Evolutionary conservation across 1,140 invertebrate species (phyloP).

Genomic region (Drosophila athabasca): DNA sequence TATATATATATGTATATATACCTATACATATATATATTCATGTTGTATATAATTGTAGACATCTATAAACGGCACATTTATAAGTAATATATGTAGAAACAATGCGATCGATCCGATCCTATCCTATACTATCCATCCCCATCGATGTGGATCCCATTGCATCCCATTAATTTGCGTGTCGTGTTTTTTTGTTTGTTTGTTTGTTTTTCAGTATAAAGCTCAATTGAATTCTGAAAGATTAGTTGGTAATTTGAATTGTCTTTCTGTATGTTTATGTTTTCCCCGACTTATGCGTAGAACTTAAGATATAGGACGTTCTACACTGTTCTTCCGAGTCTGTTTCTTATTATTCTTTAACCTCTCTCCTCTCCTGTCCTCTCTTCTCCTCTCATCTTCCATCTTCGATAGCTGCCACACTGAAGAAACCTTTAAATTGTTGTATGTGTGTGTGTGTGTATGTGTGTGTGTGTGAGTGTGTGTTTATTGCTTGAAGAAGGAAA

Average conservation of each 20-base stretch:
- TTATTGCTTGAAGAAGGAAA: slow-evolving; percentile 38
- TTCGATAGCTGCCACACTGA: slow-evolving; percentile 64
- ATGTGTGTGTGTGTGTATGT: slow-evolving; percentile 24
- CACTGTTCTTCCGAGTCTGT: slow-evolving; percentile 1
- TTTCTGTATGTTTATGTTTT: slow-evolving; percentile 4
- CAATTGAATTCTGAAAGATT: slow-evolving; percentile 77
- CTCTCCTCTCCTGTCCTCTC: neutral
- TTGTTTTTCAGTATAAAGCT: slow-evolving; percentile 65
- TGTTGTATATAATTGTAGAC: slow-evolving; percentile 74
- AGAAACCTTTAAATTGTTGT: slow-evolving; percentile 73
- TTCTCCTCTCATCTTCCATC: slow-evolving; percentile 6
- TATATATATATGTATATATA: slow-evolving; percentile 47
- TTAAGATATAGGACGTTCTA: slow-evolving; percentile 29
- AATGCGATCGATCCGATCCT: slow-evolving; percentile 37
- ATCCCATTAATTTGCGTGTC: slow-evolving; percentile 15
- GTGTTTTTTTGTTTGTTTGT: slow-evolving; percentile 6
- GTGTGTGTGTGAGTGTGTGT: slow-evolving; percentile 7
- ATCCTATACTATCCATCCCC: slow-evolving; percentile 15
- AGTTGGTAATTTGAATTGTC: slow-evolving; percentile 42
- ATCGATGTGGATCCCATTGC: too few species aligned
- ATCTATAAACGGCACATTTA: slow-evolving; percentile 81
- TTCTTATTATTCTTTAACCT: slow-evolving; percentile 14
- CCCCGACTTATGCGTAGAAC: slow-evolving; percentile 38
- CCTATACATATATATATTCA: slow-evolving; percentile 29
- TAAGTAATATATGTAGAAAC: slow-evolving; percentile 76